phyloP scores from a whole-genome alignment of 1,140 invertebrate species.

The Papilio machaon region DNA sequence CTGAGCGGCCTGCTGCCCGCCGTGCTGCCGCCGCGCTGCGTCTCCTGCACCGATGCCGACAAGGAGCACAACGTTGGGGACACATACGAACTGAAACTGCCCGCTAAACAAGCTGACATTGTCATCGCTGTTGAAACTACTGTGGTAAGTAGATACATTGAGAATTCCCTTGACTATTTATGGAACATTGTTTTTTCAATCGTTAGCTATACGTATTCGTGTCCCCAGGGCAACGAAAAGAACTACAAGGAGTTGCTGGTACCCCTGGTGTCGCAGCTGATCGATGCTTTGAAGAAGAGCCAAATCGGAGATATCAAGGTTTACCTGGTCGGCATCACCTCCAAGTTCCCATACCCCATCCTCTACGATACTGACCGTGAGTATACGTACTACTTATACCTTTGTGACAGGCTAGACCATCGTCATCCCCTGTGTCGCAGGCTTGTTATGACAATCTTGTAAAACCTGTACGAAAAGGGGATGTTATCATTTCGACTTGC shows the following conservation, averaged over 20 bases:
- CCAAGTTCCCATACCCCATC: slow-evolving; percentile 72
- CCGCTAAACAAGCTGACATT: slow-evolving; percentile 88
- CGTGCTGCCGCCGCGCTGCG: slow-evolving; percentile 83
- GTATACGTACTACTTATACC: slow-evolving; percentile 42
- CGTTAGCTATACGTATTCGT: not conserved
- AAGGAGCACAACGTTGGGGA: slow-evolving; percentile 82
- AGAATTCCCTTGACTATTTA: not conserved
- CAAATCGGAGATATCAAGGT: slow-evolving; percentile 76
- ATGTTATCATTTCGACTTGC: too few species aligned
- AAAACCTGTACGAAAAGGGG: too few species aligned
- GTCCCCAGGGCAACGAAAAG: slow-evolving; percentile 68
- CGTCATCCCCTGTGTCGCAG: too few species aligned
- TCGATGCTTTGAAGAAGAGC: slow-evolving; percentile 76
- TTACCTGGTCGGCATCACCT: slow-evolving; percentile 70
- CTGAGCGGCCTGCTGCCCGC: slow-evolving; percentile 81
- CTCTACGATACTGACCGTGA: slow-evolving; percentile 76
- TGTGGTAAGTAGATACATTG: slow-evolving; percentile 53
- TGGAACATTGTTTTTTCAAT: too few species aligned
- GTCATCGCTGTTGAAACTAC: slow-evolving; percentile 87
- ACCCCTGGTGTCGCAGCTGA: slow-evolving; percentile 77
- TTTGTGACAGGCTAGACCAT: not conserved
- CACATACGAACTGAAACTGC: slow-evolving; percentile 85
- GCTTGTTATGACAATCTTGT: too few species aligned
- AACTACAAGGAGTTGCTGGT: slow-evolving; percentile 81
- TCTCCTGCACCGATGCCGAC: slow-evolving; percentile 84